Evolutionary conservation across 2,113 vertebrate species (phyloP).

Genomic region (Tetrax tetrax): DNA sequence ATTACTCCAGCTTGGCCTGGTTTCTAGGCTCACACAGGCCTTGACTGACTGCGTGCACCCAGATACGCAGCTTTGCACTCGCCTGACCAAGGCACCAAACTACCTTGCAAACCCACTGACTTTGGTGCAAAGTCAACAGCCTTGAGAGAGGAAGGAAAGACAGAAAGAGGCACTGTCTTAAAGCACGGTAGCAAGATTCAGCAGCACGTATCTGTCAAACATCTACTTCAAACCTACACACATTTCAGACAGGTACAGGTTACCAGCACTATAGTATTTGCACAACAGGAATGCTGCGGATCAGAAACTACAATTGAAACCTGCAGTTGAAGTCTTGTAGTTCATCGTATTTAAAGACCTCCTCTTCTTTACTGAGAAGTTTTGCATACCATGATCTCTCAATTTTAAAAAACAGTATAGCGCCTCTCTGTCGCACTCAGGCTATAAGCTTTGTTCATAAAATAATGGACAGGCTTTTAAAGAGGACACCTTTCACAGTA

Average conservation of each 20-base stretch:
- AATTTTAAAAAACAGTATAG: neutral
- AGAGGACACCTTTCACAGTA: neutral
- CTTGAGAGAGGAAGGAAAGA: neutral
- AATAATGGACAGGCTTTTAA: neutral
- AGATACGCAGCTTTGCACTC: fast-evolving
- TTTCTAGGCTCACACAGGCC: neutral
- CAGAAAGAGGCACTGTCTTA: neutral
- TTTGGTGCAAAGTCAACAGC: neutral
- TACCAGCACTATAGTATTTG: neutral
- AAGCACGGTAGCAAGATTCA: neutral
- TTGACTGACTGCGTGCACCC: neutral
- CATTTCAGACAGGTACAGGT: neutral
- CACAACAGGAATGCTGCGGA: neutral
- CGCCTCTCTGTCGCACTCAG: neutral
- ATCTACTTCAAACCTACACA: neutral
- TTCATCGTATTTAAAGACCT: neutral
- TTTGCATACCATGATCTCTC: neutral
- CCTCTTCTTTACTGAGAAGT: neutral
- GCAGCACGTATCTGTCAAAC: neutral
- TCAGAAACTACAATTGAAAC: neutral
- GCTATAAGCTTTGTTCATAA: neutral
- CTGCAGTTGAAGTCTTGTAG: neutral
- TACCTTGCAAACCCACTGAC: too few species aligned
- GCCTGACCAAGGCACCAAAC: neutral
- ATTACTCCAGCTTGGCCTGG: neutral